Evolutionary conservation across 2,888 invertebrate species (phyloP).

Genomic region (Chloroclystis v-ata): DNA sequence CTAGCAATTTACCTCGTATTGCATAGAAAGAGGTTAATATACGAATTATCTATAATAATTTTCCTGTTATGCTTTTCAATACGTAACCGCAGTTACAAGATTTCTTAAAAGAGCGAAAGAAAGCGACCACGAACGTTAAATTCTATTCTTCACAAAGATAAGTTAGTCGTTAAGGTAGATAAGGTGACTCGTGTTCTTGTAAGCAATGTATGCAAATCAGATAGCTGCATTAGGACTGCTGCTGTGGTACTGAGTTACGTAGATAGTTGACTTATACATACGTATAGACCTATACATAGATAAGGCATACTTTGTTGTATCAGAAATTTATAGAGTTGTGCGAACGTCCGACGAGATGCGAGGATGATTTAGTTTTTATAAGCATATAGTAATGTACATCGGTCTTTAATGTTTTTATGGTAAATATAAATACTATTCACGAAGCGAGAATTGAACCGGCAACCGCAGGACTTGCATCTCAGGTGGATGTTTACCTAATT

Average conservation of each 20-base stretch:
- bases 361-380: too few species aligned
- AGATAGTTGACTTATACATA: not conserved
- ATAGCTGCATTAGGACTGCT: slow-evolving; percentile 14
- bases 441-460: too few species aligned
- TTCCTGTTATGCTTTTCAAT: not conserved
- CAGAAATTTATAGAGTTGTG: too few species aligned
- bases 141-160: not conserved
- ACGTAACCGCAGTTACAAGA: too few species aligned
- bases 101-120: not conserved
- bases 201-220: slow-evolving; percentile 25
- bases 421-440: too few species aligned
- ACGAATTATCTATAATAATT: not conserved
- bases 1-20: slow-evolving; percentile 20
- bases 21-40: not conserved
- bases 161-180: slow-evolving; percentile 6
- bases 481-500: too few species aligned
- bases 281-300: not conserved
- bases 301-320: not conserved
- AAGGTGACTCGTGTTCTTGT: slow-evolving; percentile 15
- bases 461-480: too few species aligned
- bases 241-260: not conserved
- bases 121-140: not conserved
- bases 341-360: too few species aligned
- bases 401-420: too few species aligned
- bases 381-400: too few species aligned